phyloP scores from a whole-genome alignment of 2,113 vertebrate genomes.

The Emydocephalus ijimae region DNA sequence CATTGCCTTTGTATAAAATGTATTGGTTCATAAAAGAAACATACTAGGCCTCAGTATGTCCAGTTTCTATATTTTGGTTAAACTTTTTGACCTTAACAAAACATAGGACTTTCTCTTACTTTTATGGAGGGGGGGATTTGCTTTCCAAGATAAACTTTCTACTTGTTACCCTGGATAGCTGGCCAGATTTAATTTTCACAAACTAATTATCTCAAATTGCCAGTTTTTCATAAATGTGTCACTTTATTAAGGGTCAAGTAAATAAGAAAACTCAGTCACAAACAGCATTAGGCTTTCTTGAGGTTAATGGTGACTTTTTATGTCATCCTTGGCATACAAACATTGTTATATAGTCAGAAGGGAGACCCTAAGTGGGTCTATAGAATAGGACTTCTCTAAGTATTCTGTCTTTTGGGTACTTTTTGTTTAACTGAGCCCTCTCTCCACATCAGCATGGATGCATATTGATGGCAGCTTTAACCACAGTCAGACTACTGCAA shows the following conservation, averaged over 20 bases:
- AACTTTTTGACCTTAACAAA: neutral
- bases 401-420: neutral
- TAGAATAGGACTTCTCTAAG: neutral
- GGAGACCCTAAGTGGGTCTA: neutral
- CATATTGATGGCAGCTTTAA: neutral
- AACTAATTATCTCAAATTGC: neutral
- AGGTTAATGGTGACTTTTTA: neutral
- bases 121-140: neutral
- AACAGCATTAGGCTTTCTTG: neutral
- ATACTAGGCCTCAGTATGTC: neutral
- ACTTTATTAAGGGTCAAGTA: neutral
- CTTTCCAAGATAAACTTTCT: neutral
- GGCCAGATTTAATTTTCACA: neutral
- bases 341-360: neutral
- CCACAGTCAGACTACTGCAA: neutral
- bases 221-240: neutral
- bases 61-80: neutral
- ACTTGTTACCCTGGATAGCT: neutral
- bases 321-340: neutral
- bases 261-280: neutral
- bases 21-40: neutral
- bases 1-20: conserved; percentile 21
- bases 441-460: neutral
- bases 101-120: neutral
- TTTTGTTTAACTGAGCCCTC: neutral